Conservation (phyloP, 2,888 invertebrate species). For the Meteorus cinctellus region DNA sequence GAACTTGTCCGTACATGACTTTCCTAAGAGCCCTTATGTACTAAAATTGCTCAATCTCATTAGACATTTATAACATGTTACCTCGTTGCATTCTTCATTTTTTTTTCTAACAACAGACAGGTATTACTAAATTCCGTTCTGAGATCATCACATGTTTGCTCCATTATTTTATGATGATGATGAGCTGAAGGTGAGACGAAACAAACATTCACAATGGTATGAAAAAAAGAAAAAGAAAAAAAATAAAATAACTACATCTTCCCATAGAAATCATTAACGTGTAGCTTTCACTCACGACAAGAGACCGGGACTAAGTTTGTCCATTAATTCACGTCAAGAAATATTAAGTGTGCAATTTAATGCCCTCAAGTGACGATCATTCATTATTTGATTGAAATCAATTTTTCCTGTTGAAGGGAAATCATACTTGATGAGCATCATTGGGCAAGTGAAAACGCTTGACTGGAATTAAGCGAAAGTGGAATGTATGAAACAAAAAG, state of each 20-base stretch:
- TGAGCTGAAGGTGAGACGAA: neutral
- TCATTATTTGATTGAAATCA: neutral
- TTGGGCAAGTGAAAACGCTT: constrained; percentile 4
- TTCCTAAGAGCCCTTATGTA: constrained; percentile 19
- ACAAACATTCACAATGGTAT: neutral
- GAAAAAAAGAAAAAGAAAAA: neutral
- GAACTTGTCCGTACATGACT: neutral
- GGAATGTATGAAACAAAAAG: neutral
- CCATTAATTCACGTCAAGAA: constrained; percentile 24
- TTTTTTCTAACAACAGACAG: neutral
- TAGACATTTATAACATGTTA: constrained; percentile 13
- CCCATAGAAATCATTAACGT: constrained; percentile 29
- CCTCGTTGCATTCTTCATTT: neutral
- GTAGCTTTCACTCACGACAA: constrained; percentile 28
- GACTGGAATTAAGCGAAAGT: neutral
- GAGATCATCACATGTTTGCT: neutral
- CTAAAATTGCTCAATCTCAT: constrained; percentile 23
- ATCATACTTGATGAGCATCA: neutral
- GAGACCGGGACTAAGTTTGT: neutral
- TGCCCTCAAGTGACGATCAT: neutral
- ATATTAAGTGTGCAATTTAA: neutral
- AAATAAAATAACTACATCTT: neutral
- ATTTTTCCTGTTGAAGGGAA: neutral
- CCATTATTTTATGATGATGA: constrained; percentile 20
- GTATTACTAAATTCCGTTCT: constrained; percentile 1